Evolutionary conservation across 2,113 vertebrate genomes (phyloP).

Genomic region (Malurus elegans): DNA sequence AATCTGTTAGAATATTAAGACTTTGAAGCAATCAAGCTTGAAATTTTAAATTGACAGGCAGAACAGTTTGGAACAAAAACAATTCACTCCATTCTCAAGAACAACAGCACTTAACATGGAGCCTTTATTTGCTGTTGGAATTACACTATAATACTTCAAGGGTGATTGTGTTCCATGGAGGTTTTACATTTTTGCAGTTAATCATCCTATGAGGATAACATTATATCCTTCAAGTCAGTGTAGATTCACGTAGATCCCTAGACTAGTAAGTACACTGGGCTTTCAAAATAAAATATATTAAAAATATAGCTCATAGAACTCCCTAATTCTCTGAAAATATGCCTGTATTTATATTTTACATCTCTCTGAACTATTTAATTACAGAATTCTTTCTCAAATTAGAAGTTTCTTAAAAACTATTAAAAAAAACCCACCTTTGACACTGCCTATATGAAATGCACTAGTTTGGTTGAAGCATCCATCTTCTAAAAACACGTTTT

Average conservation of each 20-base stretch:
- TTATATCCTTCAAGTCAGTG: neutral
- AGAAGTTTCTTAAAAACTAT: neutral
- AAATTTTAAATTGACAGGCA: neutral
- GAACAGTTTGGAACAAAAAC: neutral
- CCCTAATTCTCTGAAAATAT: neutral
- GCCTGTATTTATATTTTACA: neutral
- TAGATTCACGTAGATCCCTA: neutral
- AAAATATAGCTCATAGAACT: neutral
- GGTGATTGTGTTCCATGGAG: neutral
- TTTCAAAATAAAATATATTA: slow-evolving; percentile 34
- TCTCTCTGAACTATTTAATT: neutral
- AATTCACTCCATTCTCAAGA: neutral
- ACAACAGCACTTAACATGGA: neutral
- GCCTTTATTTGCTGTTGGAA: neutral
- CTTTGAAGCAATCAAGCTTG: neutral
- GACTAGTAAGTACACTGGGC: neutral
- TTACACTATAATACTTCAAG: neutral
- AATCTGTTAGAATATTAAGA: neutral
- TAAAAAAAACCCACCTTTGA: neutral
- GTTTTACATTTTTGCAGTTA: neutral
- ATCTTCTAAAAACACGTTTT: slow-evolving; percentile 32
- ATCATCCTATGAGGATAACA: neutral
- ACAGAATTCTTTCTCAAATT: neutral
- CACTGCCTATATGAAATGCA: neutral
- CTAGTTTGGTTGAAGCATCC: neutral